A percentile compares a stretch with the other conserved stretches of the same genome.
Evolutionary conservation across 2,113 vertebrate species (phyloP).

Genomic region (Merops nubicus): DNA sequence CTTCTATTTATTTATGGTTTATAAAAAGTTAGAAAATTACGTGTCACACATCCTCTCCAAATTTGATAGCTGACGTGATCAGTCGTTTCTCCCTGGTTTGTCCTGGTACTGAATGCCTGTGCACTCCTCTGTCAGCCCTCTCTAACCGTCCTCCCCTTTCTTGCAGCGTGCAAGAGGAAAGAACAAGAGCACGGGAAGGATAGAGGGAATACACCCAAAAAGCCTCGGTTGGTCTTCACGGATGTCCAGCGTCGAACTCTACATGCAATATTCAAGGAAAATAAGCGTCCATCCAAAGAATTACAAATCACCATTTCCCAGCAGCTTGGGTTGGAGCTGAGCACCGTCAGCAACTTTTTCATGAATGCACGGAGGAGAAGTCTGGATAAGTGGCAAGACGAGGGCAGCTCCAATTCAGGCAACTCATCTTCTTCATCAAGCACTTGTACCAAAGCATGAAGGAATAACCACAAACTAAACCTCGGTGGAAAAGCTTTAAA

Average conservation of each 20-base stretch:
- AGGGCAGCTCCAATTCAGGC: constrained; percentile 87
- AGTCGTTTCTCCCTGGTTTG: not conserved
- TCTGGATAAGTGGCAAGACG: constrained; percentile 98
- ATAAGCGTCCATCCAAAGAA: constrained; percentile 99
- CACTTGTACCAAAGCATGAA: constrained; percentile 99
- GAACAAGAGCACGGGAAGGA: constrained; percentile 96
- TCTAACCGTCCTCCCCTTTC: constrained; percentile 52
- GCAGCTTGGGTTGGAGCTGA: constrained; percentile 97
- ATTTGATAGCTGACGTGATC: not conserved
- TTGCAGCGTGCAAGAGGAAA: constrained; percentile 97
- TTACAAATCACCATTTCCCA: constrained; percentile 98
- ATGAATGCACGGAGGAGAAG: constrained; percentile 98
- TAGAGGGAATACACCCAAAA: constrained; percentile 90
- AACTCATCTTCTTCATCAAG: constrained; percentile 89
- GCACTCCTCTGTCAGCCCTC: not conserved
- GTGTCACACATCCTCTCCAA: not conserved
- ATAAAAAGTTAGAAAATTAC: not conserved
- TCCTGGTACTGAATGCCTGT: fast-evolving
- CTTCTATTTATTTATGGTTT: not conserved
- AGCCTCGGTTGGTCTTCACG: constrained; percentile 97
- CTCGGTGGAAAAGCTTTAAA: constrained; percentile 86
- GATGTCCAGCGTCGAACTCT: constrained; percentile 98
- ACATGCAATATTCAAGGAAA: constrained; percentile 99
- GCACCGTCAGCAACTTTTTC: constrained; percentile 99
- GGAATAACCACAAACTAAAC: constrained; percentile 83